phyloP scores from a whole-genome alignment of 2,113 vertebrate species.

The Bagarius yarrelli region DNA sequence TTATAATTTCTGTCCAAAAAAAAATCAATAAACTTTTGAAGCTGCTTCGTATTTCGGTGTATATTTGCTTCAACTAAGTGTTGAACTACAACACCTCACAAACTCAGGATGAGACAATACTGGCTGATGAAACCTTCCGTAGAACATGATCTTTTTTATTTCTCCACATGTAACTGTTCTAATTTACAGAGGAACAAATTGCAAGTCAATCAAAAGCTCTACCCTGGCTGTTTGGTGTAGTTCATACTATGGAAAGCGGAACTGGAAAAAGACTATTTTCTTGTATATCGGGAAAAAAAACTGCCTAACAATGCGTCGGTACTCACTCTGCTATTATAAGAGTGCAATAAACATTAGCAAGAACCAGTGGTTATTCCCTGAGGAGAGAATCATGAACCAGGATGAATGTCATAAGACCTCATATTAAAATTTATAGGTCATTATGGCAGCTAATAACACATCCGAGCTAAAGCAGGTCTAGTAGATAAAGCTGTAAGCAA shows the following conservation, averaged over 20 bases:
- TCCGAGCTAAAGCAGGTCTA: conserved; percentile 50
- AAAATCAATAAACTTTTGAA: conserved; percentile 40
- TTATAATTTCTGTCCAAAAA: not conserved
- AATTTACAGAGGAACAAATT: conserved; percentile 32
- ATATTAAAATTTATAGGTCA: conserved; percentile 72
- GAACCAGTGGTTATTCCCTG: conserved; percentile 60
- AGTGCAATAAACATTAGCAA: conserved; percentile 70
- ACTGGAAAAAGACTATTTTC: conserved; percentile 33
- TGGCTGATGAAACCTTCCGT: conserved; percentile 12
- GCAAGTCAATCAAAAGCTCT: conserved; percentile 35
- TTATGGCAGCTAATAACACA: conserved; percentile 71
- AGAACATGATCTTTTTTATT: conserved; percentile 1
- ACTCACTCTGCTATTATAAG: conserved; percentile 63
- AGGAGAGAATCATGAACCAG: conserved; percentile 58
- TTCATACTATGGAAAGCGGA: not conserved
- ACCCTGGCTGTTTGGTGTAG: not conserved
- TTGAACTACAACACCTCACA: not conserved
- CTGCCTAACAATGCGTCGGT: conserved; percentile 50
- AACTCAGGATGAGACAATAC: conserved; percentile 15
- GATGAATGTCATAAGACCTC: conserved; percentile 62
- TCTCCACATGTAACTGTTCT: conserved; percentile 21
- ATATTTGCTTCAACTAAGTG: conserved; percentile 26
- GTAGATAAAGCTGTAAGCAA: conserved; percentile 51
- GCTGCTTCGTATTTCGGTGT: conserved; percentile 12
- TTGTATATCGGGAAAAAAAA: conserved; percentile 28